Base-by-base conservation (phyloP, 2,888 invertebrate genomes). In the Anaspis maculata region DNA sequence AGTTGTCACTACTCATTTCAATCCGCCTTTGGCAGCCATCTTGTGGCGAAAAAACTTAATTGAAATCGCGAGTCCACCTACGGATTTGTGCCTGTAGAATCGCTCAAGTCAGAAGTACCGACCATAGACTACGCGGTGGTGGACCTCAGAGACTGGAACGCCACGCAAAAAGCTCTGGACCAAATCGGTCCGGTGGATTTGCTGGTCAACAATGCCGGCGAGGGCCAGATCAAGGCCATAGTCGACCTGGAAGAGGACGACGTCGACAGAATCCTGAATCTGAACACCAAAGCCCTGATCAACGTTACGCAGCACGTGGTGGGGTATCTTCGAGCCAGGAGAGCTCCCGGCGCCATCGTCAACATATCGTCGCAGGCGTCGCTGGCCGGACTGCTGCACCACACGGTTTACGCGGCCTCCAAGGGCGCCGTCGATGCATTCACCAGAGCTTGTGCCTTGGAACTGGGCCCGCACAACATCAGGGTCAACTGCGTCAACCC, bases 401-500 rank as follows among this genome's bases (percentile, higher is more conserved):
- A 94, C 55, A 63, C 81, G 0, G 74, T 79, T 0, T 96, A 96
- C 59, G 80, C 87, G 54, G 78, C 87, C 0, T 78, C 86, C 0
- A 97, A 96, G 66, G 88, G 82, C 3, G 94, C 92, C 0, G 69
- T 96, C 0, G 94, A 96, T 54, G 78, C 82, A 21, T 66, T 94
- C 39, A 85, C 89, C 0, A 75, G 79, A 48, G 77, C 79, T 0
- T 78, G 92, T 76, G 91, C 95, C 0, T 56, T 87, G 27, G 95
- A 96, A 66, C 70, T 94, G 14, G 95, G 91, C 0, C 76, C 76
- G 0, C 71, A 81, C 41, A 76, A 79, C 22, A 92, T 96, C 49
- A 77, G 96, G 12, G 84, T 87, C 0, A 96, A 96, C 61, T 73
- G 79, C n/a, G 83, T 96, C 0, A 91, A 92, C 64, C 96, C 96